Conservation (phyloP, 92 coral and sea anemone species). For the Palythoa grandiflora region DNA sequence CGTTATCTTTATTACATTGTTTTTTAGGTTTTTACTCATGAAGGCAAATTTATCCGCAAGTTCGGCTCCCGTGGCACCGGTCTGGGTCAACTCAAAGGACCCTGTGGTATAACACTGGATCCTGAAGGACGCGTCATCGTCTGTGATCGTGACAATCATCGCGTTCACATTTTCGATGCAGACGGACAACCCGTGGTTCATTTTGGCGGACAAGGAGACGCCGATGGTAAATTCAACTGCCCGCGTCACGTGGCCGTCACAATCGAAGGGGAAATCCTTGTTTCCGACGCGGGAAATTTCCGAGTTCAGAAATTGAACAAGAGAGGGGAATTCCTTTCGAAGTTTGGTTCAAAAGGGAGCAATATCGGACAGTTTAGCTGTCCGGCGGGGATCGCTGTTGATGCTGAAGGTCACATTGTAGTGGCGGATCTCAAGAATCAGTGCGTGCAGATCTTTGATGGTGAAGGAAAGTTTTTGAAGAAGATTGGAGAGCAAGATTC, state of each 20-base stretch:
- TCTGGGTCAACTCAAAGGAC: slow-evolving; percentile 82
- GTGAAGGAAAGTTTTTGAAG: slow-evolving; percentile 74
- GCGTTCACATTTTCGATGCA: slow-evolving; percentile 84
- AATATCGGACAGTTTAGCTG: slow-evolving; percentile 83
- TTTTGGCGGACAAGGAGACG: slow-evolving; percentile 87
- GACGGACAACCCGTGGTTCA: slow-evolving; percentile 81
- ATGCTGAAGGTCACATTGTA: slow-evolving; percentile 83
- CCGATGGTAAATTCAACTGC: slow-evolving; percentile 85
- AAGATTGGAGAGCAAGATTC: slow-evolving; percentile 74
- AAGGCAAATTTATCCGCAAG: slow-evolving; percentile 78
- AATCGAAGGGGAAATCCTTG: slow-evolving; percentile 75
- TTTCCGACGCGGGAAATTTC: slow-evolving; percentile 87
- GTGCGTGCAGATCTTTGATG: slow-evolving; percentile 76
- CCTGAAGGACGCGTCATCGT: slow-evolving; percentile 82
- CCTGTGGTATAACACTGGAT: slow-evolving; percentile 82
- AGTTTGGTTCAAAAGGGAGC: slow-evolving; percentile 82
- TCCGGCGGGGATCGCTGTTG: slow-evolving; percentile 92
- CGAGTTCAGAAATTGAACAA: slow-evolving; percentile 80
- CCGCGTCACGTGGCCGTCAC: slow-evolving; percentile 86
- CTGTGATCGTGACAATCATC: slow-evolving; percentile 93
- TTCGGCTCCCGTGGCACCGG: slow-evolving; percentile 83
- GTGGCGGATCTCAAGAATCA: slow-evolving; percentile 90
- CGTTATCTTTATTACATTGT: background rate
- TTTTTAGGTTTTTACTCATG: slow-evolving; percentile 74
- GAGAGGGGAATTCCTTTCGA: slow-evolving; percentile 71